Evolutionary conservation across 2,113 vertebrate species (phyloP).

Genomic region (Thamnophis sirtalis): DNA sequence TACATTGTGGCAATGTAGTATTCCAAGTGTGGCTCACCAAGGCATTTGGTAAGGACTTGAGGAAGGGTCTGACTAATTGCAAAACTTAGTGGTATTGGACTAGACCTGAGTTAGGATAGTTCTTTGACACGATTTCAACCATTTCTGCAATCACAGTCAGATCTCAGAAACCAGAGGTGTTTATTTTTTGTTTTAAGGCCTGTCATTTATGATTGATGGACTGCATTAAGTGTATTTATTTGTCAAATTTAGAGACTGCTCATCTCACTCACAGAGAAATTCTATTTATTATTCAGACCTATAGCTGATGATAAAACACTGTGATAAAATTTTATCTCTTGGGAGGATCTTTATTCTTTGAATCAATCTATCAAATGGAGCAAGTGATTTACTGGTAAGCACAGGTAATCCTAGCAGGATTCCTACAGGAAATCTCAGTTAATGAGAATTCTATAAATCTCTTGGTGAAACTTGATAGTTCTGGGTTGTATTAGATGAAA

Average conservation of each 20-base stretch:
- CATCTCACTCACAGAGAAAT: not conserved
- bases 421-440: not conserved
- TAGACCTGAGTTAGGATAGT: not conserved
- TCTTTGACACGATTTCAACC: not conserved
- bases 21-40: too few relatives aligned
- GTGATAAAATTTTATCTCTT: not conserved
- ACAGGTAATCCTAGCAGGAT: not conserved
- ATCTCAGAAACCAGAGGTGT: not conserved
- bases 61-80: not conserved
- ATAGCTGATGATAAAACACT: not conserved
- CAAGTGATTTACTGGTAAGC: not conserved
- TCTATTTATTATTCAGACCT: not conserved
- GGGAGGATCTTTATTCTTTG: not conserved
- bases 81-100: not conserved
- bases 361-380: not conserved
- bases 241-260: not conserved
- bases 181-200: not conserved
- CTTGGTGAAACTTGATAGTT: not conserved
- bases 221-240: not conserved
- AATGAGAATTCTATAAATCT: constrained; percentile 2
- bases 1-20: too few relatives aligned
- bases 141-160: not conserved
- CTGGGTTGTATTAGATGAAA: not conserved
- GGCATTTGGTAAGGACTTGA: not conserved
- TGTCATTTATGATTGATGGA: not conserved